Evolutionary conservation across 2,113 vertebrate species (phyloP).

Genomic region (Phaethon lepturus): DNA sequence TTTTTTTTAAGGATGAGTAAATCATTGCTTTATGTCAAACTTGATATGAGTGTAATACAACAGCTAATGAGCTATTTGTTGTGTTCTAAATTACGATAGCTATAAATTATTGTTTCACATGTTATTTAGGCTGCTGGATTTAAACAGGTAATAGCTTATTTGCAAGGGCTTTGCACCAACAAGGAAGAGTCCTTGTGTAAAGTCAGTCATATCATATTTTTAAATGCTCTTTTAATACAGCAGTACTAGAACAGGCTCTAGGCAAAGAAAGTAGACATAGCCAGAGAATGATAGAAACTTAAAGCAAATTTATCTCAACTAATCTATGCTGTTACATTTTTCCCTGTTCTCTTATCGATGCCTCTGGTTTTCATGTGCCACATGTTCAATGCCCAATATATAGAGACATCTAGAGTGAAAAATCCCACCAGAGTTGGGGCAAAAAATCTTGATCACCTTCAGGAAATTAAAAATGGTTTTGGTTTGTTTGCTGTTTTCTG

Average conservation of each 20-base stretch:
- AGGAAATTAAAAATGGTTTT: background rate
- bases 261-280: background rate
- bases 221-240: background rate
- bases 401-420: background rate
- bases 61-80: background rate
- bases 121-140: background rate
- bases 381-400: background rate
- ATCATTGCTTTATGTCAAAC: background rate
- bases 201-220: background rate
- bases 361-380: accelerated
- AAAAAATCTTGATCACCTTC: background rate
- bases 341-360: background rate
- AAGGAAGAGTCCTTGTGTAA: background rate
- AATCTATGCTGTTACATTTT: background rate
- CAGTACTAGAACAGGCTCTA: background rate
- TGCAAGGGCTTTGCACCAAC: background rate
- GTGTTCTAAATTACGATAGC: background rate
- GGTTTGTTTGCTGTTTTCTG: background rate
- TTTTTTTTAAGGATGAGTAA: background rate
- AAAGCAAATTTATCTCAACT: background rate
- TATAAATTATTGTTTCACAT: background rate
- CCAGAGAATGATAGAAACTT: background rate
- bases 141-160: background rate
- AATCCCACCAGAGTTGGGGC: background rate
- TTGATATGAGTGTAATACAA: background rate